These are phyloP conservation scores for Scalopus aquaticus DNA, from an alignment of 2,113 vertebrate genomes.

Conservation along the genomic window DNA sequence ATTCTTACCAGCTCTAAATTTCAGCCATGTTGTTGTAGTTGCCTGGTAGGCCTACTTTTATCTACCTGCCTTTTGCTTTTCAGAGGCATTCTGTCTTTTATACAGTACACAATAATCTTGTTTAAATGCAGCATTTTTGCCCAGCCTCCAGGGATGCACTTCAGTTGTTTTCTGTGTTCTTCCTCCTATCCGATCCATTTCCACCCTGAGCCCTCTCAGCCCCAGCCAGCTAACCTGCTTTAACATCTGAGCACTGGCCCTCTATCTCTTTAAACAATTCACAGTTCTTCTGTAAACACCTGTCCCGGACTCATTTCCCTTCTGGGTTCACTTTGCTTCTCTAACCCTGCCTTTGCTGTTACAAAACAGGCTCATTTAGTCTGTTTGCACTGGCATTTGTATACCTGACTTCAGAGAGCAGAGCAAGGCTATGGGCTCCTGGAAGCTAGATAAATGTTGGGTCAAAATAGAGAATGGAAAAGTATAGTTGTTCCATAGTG, in stretches of 20 bases:
- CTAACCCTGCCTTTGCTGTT: neutral
- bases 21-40: neutral
- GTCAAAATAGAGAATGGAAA: neutral
- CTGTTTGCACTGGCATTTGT: neutral
- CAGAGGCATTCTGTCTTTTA: neutral
- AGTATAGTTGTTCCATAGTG: neutral
- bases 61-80: neutral
- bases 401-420: neutral
- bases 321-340: neutral
- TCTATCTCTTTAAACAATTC: neutral
- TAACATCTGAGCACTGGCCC: neutral
- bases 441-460: neutral
- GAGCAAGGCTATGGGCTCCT: neutral
- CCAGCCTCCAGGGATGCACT: neutral
- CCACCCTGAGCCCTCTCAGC: neutral
- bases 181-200: neutral
- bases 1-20: neutral
- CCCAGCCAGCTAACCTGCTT: neutral
- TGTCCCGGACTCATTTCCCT: neutral
- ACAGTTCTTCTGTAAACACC: neutral
- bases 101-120: neutral
- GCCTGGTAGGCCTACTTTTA: neutral
- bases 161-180: neutral
- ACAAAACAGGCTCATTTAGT: neutral
- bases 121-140: neutral